Evolutionary conservation across 2,797 vertebrate species (phyloP).

Genomic region (Rhynchotus rufescens): DNA sequence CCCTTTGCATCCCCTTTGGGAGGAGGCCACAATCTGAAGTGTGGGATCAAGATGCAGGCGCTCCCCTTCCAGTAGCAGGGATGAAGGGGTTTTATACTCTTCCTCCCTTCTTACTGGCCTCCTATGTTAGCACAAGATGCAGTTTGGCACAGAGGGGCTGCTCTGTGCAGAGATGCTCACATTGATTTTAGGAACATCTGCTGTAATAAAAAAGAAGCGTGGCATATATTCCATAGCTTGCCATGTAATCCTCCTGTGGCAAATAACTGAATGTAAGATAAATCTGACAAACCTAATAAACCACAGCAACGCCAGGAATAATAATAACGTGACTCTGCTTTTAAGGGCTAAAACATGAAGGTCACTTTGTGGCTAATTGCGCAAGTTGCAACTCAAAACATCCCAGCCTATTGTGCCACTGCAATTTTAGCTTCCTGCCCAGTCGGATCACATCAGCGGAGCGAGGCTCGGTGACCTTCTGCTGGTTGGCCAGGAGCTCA

Average conservation of each 20-base stretch:
- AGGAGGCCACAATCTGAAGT: neutral
- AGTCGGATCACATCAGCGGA: slow-evolving; percentile 42
- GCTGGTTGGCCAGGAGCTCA: slow-evolving; percentile 31
- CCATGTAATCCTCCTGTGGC: slow-evolving; percentile 56
- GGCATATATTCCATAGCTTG: slow-evolving; percentile 47
- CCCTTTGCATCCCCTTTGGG: no score
- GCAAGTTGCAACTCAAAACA: slow-evolving; percentile 48
- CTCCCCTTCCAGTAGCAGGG: neutral
- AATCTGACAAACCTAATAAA: slow-evolving; percentile 63
- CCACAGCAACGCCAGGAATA: slow-evolving; percentile 14
- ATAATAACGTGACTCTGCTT: slow-evolving; percentile 34
- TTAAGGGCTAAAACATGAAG: slow-evolving; percentile 18
- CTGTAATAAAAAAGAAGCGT: slow-evolving; percentile 56
- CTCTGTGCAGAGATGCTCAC: slow-evolving; percentile 59
- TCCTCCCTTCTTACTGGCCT: slow-evolving; percentile 50
- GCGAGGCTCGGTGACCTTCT: slow-evolving; percentile 37
- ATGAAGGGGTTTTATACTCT: slow-evolving; percentile 53
- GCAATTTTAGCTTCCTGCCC: slow-evolving; percentile 59
- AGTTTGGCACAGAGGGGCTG: slow-evolving; percentile 57
- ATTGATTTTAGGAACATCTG: slow-evolving; percentile 67
- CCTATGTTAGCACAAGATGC: slow-evolving; percentile 49
- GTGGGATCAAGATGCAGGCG: slow-evolving; percentile 8
- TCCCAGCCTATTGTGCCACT: neutral
- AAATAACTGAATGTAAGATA: slow-evolving; percentile 67
- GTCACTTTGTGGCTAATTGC: slow-evolving; percentile 57